These are phyloP conservation scores for Syrmaticus mikado DNA, from an alignment of 2,113 vertebrate genomes.

Conservation along the genomic window DNA sequence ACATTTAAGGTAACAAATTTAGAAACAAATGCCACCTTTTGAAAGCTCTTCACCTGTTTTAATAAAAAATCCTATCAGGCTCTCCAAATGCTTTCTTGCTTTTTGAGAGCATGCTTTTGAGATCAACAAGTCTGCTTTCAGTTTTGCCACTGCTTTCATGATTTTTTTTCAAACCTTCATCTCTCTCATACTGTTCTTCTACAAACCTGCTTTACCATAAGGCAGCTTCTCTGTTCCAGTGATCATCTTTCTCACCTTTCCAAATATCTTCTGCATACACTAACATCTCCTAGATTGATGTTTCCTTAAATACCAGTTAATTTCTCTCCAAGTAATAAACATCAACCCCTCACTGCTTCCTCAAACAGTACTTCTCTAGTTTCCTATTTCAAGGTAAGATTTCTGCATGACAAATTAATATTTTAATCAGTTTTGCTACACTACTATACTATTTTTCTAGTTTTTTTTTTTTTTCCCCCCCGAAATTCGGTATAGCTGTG, in stretches of 20 bases:
- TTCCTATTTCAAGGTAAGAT: not conserved
- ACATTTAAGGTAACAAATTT: not conserved
- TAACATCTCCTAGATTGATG: not conserved
- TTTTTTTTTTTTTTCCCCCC: not conserved
- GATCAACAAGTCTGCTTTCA: not conserved
- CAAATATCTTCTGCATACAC: not conserved
- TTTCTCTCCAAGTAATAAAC: not conserved
- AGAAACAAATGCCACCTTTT: not conserved
- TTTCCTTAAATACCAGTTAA: not conserved
- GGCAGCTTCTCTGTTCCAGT: not conserved
- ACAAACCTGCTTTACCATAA: not conserved
- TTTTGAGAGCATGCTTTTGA: not conserved
- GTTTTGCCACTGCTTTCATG: not conserved
- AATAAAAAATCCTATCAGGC: not conserved
- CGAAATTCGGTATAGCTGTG: not conserved
- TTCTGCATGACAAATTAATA: not conserved
- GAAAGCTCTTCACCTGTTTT: not conserved
- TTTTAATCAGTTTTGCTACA: not conserved
- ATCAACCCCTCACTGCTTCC: not conserved
- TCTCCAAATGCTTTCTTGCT: not conserved
- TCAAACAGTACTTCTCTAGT: not conserved
- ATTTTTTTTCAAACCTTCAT: not conserved
- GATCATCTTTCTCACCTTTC: not conserved
- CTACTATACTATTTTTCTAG: rapidly evolving
- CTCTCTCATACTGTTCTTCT: not conserved